Conservation (phyloP, 2,888 invertebrate species). For the Steinernema hermaphroditum region DNA sequence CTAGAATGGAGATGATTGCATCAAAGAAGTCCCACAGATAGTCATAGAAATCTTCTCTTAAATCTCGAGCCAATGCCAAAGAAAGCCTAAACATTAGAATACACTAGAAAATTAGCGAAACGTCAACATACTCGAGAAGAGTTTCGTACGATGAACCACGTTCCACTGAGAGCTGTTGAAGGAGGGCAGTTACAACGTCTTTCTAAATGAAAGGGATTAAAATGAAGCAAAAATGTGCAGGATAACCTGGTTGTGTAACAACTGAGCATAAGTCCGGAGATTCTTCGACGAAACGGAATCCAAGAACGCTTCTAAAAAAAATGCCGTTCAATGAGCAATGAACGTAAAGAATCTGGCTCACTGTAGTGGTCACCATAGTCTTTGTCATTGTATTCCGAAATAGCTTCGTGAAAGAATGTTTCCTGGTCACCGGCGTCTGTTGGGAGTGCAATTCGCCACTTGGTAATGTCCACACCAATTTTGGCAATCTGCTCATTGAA, state of each 20-base stretch:
- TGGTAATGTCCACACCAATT: conserved; percentile 80
- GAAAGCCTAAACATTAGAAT: conserved; percentile 44
- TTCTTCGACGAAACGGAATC: conserved; percentile 76
- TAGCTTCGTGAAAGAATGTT: conserved; percentile 80
- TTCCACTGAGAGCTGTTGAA: conserved; percentile 77
- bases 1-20: conserved; percentile 42
- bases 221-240: conserved; percentile 22
- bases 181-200: conserved; percentile 69
- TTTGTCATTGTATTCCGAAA: conserved; percentile 85
- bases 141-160: conserved; percentile 80
- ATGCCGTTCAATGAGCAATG: conserved; percentile 40
- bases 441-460: conserved; percentile 36
- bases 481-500: conserved; percentile 84
- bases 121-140: conserved; percentile 82
- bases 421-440: conserved; percentile 72
- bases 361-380: conserved; percentile 76
- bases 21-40: conserved; percentile 51
- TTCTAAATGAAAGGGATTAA: conserved; percentile 27
- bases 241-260: conserved; percentile 75
- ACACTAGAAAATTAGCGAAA: too few relatives aligned
- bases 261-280: conserved; percentile 79
- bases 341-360: conserved; percentile 72
- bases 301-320: conserved; percentile 73
- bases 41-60: conserved; percentile 53
- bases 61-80: conserved; percentile 51